phyloP scores from a whole-genome alignment of 2,797 vertebrate genomes.

The Melanotaenia maccullochi region DNA sequence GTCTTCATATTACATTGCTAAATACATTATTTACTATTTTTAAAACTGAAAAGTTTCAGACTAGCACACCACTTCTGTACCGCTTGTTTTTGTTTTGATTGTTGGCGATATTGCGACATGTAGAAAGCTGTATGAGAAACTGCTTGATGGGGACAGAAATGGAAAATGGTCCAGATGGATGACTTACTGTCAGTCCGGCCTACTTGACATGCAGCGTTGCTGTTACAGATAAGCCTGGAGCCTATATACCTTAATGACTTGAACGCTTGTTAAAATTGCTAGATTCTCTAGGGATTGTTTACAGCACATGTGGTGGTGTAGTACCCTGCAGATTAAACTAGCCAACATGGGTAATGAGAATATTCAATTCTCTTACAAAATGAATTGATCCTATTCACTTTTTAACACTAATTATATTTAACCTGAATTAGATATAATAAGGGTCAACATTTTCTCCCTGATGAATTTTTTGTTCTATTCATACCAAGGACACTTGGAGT shows the following conservation, averaged over 20 bases:
- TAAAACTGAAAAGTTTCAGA: too few relatives aligned
- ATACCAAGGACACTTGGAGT: conserved; percentile 9
- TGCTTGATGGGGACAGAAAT: background rate
- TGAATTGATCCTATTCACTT: conserved; percentile 47
- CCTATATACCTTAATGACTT: conserved; percentile 56
- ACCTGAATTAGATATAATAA: conserved; percentile 38
- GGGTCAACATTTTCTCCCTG: conserved; percentile 28
- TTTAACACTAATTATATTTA: conserved; percentile 45
- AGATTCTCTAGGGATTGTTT: conserved; percentile 74
- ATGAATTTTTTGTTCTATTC: conserved; percentile 28
- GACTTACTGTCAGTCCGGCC: conserved; percentile 22
- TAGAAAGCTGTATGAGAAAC: background rate
- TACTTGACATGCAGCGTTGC: conserved; percentile 32
- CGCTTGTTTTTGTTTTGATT: conserved; percentile 7
- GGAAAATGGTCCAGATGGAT: background rate
- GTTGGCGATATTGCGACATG: background rate
- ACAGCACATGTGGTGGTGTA: conserved; percentile 35
- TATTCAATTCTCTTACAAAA: conserved; percentile 52
- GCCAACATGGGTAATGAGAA: conserved; percentile 38
- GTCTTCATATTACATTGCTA: too few relatives aligned
- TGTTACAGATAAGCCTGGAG: conserved; percentile 32
- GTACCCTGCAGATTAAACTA: conserved; percentile 53
- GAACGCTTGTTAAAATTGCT: conserved; percentile 66
- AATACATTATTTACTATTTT: too few relatives aligned
- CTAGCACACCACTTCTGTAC: background rate